phyloP scores from a whole-genome alignment of 2,888 invertebrate species.

The Eumacrocentrus americanus region DNA sequence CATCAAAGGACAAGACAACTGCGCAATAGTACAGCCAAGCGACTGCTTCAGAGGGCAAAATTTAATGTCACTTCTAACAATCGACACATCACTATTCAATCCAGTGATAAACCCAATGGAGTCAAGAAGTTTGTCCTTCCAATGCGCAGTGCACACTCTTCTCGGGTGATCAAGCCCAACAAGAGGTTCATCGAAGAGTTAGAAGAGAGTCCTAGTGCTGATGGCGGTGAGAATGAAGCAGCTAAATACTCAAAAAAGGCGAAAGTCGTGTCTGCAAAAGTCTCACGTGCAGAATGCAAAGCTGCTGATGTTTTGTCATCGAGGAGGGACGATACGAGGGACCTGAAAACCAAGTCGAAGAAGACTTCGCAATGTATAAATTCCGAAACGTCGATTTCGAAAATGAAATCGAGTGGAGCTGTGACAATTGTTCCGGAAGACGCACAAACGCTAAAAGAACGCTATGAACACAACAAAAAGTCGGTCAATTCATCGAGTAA shows the following conservation, averaged over 20 bases:
- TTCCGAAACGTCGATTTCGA: conserved; percentile 30
- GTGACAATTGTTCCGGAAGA: conserved; percentile 34
- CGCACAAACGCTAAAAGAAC: conserved; percentile 34
- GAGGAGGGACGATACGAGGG: conserved; percentile 37
- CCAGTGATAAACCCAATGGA: conserved; percentile 53
- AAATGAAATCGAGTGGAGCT: conserved; percentile 35
- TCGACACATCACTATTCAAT: conserved; percentile 43
- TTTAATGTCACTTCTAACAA: conserved; percentile 40
- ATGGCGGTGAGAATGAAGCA: conserved; percentile 48
- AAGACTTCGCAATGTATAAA: conserved; percentile 28
- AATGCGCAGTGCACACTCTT: conserved; percentile 81
- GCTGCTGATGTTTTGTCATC: conserved; percentile 26
- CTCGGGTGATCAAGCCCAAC: conserved; percentile 86
- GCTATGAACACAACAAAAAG: conserved; percentile 20
- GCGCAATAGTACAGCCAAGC: conserved; percentile 56
- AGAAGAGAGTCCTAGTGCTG: conserved; percentile 60
- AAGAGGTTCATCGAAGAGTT: conserved; percentile 80
- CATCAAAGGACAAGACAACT: conserved; percentile 56
- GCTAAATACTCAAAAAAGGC: conserved; percentile 48
- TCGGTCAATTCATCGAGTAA: conserved; percentile 22
- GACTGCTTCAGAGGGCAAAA: conserved; percentile 56
- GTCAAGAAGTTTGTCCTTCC: conserved; percentile 77
- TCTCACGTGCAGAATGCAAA: conserved; percentile 3
- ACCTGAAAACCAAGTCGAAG: conserved; percentile 35
- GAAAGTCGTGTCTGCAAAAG: conserved; percentile 42